Percentiles rank a stretch among this genome's conserved stretches.
These are phyloP conservation scores for Percopsis transmontana DNA, from an alignment of 2,113 vertebrate genomes.

Conservation along the genomic window DNA sequence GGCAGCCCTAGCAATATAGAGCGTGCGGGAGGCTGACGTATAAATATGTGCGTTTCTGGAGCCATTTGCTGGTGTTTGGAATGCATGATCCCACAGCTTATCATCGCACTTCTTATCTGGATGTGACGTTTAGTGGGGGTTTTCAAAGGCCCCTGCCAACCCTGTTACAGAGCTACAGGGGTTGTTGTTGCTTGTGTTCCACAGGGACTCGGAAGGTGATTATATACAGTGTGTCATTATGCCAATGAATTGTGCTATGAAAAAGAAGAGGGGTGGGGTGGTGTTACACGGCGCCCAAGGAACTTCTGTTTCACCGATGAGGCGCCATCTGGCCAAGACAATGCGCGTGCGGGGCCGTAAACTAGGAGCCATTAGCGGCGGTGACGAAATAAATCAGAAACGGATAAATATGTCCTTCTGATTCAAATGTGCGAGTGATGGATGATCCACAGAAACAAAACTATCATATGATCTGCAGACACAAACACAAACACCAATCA, in stretches of 20 bases:
- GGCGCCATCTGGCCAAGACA: constrained; percentile 76
- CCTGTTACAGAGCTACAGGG: constrained; percentile 83
- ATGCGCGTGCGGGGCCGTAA: constrained; percentile 69
- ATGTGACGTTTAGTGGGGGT: constrained; percentile 38
- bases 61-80: constrained; percentile 46
- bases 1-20: constrained; percentile 36
- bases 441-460: constrained; percentile 44
- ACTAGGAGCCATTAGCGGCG: constrained; percentile 68
- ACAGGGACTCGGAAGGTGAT: constrained; percentile 81
- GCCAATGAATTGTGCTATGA: constrained; percentile 85
- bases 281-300: constrained; percentile 48
- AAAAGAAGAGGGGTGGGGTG: constrained; percentile 28
- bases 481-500: constrained; percentile 66
- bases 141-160: constrained; percentile 20
- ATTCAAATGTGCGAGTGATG: constrained; percentile 66
- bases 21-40: constrained; percentile 32
- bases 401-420: constrained; percentile 74
- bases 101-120: constrained; percentile 51
- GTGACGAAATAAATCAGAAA: constrained; percentile 75
- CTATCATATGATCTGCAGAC: no score
- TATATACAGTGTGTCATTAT: constrained; percentile 77
- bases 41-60: constrained; percentile 55
- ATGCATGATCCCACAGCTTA: constrained; percentile 53
- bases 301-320: constrained; percentile 64
- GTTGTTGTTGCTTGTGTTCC: constrained; percentile 82